These are phyloP conservation scores for Adelphocoris suturalis DNA, from an alignment of 2,888 invertebrate genomes.

Conservation along the genomic window DNA sequence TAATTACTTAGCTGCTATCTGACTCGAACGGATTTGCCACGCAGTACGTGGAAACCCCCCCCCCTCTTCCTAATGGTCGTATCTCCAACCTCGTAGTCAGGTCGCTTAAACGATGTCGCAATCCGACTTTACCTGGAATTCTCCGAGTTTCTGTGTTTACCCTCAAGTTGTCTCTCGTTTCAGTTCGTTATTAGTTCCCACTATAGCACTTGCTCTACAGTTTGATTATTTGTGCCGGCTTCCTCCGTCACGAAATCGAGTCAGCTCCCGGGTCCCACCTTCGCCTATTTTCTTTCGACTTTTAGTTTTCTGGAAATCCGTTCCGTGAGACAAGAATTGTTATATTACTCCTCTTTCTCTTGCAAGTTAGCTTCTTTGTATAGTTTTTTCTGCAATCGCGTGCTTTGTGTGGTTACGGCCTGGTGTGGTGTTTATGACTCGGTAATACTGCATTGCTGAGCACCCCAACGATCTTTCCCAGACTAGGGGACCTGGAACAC, in stretches of 20 bases:
- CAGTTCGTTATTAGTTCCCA: not conserved
- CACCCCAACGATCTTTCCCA: not conserved
- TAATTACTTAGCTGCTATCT: too few species aligned
- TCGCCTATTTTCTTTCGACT: slow-evolving; percentile 37
- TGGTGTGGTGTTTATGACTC: slow-evolving; percentile 6
- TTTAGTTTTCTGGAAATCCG: not conserved
- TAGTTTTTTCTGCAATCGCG: not conserved
- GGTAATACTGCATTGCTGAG: slow-evolving; percentile 8
- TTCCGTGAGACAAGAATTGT: not conserved
- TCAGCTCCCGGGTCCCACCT: not conserved
- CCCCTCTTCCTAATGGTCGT: too few species aligned
- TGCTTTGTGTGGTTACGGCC: not conserved
- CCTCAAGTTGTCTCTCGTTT: not conserved
- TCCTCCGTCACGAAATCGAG: not conserved
- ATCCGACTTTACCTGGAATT: not conserved
- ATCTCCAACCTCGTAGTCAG: too few species aligned
- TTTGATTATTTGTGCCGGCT: not conserved
- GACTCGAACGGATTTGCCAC: too few species aligned
- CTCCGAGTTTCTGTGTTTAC: not conserved
- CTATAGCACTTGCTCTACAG: not conserved
- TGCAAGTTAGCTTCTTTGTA: not conserved
- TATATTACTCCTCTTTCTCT: not conserved
- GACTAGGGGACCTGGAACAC: too few species aligned
- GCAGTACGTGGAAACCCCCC: too few species aligned
- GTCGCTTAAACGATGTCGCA: not conserved